Evolutionary conservation across 2,113 vertebrate species (phyloP).

Genomic region (Calidris pugnax): DNA sequence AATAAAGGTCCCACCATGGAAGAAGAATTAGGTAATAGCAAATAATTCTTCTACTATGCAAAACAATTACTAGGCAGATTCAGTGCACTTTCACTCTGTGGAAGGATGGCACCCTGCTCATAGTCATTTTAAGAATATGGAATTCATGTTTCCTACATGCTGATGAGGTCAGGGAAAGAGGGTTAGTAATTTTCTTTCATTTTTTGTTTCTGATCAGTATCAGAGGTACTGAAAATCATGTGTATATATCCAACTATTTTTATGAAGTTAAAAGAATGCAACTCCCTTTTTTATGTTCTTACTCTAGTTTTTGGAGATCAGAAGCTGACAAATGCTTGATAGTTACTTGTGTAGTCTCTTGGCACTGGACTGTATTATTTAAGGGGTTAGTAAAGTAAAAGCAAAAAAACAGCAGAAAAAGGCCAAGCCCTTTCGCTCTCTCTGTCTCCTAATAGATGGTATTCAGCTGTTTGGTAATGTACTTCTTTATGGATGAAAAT

Average conservation of each 20-base stretch:
- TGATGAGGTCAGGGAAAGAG: background rate
- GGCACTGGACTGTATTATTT: background rate
- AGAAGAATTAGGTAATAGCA: slow-evolving; percentile 90
- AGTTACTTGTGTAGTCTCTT: background rate
- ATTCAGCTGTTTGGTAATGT: background rate
- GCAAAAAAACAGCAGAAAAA: background rate
- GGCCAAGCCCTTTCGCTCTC: background rate
- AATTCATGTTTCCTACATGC: background rate
- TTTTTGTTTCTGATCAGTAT: background rate
- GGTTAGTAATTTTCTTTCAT: background rate
- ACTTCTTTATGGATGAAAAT: background rate
- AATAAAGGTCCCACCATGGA: slow-evolving; percentile 89
- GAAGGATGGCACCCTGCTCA: background rate
- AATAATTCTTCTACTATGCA: background rate
- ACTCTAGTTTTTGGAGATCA: background rate
- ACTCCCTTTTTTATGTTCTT: background rate
- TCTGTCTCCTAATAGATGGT: background rate
- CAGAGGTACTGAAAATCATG: background rate
- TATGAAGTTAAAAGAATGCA: background rate
- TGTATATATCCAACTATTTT: background rate
- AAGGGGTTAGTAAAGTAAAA: background rate
- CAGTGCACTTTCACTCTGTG: background rate
- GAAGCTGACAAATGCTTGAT: background rate
- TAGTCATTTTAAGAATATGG: background rate
- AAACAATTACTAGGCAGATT: background rate